These are phyloP conservation scores for Myrmecobius fasciatus DNA, from an alignment of 2,113 vertebrate genomes.

Conservation along the genomic window DNA sequence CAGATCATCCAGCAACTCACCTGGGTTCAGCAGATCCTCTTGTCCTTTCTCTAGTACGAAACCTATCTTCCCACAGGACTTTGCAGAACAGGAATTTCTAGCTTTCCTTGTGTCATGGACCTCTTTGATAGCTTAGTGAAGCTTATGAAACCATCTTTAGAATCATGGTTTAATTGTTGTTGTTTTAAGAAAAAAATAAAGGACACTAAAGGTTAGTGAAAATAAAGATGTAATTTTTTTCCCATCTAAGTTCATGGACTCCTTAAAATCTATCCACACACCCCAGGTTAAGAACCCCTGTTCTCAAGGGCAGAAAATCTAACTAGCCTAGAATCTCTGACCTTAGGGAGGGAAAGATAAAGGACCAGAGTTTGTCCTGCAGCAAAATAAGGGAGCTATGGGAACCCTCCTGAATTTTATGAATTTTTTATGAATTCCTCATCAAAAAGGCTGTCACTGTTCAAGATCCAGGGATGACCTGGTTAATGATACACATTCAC, in stretches of 20 bases:
- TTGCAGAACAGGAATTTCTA: neutral
- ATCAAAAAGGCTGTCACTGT: neutral
- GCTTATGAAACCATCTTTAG: neutral
- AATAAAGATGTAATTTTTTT: neutral
- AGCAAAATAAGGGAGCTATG: neutral
- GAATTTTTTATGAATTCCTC: neutral
- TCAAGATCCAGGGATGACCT: neutral
- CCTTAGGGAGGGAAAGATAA: neutral
- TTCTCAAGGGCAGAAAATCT: neutral
- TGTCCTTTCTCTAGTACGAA: neutral
- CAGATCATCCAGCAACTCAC: neutral
- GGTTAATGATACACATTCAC: neutral
- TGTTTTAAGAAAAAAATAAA: neutral
- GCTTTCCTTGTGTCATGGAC: neutral
- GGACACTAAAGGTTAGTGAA: neutral
- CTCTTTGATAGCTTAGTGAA: neutral
- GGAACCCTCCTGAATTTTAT: neutral
- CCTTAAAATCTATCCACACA: neutral
- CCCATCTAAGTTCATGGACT: neutral
- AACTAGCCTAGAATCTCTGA: neutral
- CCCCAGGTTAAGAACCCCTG: neutral
- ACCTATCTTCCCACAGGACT: neutral
- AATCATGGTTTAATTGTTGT: neutral
- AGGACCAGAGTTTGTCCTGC: neutral
- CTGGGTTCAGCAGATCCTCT: neutral